These are phyloP conservation scores for Hassar affinis DNA, from an alignment of 2,113 vertebrate genomes.

Conservation along the genomic window DNA sequence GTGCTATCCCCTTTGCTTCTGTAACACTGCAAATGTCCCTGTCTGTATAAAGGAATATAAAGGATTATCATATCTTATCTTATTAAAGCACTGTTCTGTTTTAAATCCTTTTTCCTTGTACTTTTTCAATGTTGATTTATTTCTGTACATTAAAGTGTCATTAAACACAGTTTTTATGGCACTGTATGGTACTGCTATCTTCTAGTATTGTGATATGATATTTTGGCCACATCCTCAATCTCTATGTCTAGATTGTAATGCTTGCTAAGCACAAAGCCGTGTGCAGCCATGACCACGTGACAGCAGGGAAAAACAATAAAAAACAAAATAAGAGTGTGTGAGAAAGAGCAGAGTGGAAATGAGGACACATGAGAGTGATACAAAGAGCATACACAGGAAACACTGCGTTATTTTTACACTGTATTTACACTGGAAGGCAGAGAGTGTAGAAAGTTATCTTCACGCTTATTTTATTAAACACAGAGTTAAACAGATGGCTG, in stretches of 20 bases:
- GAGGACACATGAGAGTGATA: neutral
- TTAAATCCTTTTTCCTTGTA: too few species aligned
- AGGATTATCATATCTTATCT: too few species aligned
- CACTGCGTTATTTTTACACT: neutral
- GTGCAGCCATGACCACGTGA: neutral
- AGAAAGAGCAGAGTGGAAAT: neutral
- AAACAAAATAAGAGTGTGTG: neutral
- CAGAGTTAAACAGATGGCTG: neutral
- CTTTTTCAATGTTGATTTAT: too few species aligned
- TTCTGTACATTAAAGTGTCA: neutral
- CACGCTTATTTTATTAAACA: slow-evolving; percentile 6
- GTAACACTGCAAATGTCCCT: too few species aligned
- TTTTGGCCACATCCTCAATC: too few species aligned
- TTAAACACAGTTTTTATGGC: neutral
- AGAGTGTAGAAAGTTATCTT: neutral
- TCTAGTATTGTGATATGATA: neutral
- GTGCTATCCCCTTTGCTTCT: too few species aligned
- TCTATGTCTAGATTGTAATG: neutral
- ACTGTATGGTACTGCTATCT: too few species aligned
- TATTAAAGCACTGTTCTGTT: too few species aligned
- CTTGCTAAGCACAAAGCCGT: neutral
- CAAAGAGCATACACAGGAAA: slow-evolving; percentile 3
- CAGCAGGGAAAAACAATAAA: neutral
- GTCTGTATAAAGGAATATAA: too few species aligned
- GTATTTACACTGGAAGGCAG: neutral